These are phyloP conservation scores for Leptogaster cylindrica DNA, from an alignment of 2,888 invertebrate genomes.

Conservation along the genomic window DNA sequence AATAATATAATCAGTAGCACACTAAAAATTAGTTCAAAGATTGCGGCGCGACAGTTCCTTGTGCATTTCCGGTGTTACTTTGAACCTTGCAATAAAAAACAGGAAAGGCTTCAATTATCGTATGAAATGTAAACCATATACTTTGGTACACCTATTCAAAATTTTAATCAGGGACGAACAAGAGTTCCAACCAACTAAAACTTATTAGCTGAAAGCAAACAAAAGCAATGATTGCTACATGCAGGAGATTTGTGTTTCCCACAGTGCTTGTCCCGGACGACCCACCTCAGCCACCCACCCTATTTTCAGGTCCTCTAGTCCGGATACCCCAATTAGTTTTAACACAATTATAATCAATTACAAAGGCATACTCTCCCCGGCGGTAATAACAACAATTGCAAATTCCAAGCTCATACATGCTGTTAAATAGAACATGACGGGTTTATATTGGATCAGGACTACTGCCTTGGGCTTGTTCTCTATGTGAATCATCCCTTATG, in stretches of 20 bases:
- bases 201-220: conserved; percentile 9
- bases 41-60: no score
- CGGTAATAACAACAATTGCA: conserved; percentile 37
- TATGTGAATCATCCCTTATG: no score
- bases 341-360: conserved; percentile 41
- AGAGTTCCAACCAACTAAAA: not conserved
- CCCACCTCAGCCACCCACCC: conserved; percentile 14
- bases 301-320: not conserved
- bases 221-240: conserved; percentile 16
- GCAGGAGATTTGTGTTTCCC: not conserved
- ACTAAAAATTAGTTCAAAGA: no score
- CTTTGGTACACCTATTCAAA: no score
- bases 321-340: conserved; percentile 36
- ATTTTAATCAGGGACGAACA: not conserved
- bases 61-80: no score
- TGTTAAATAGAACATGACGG: conserved; percentile 18
- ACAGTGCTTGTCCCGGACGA: not conserved
- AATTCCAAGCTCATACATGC: conserved; percentile 7
- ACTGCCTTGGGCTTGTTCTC: conserved; percentile 11
- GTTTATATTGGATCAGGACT: conserved; percentile 11
- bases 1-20: no score
- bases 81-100: no score
- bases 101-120: no score
- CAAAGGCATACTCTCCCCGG: conserved; percentile 21
- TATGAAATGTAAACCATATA: no score